phyloP scores from a whole-genome alignment of 2,797 vertebrate species.

The Tokudaia muenninki region DNA sequence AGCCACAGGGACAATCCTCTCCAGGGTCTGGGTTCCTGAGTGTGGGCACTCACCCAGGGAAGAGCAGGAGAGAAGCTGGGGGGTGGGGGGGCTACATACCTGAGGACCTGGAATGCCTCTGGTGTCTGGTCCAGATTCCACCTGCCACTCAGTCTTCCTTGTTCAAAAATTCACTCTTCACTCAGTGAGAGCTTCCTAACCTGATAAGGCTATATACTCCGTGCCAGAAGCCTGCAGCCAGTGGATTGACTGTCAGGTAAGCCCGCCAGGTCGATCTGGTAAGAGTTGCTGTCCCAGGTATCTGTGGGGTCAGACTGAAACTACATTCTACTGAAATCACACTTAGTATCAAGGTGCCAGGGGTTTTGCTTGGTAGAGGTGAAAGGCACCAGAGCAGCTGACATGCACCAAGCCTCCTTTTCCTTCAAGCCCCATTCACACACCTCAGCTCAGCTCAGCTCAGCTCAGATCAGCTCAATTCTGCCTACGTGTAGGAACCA shows the following conservation, averaged over 20 bases:
- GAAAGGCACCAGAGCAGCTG: background rate
- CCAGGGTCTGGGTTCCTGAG: background rate
- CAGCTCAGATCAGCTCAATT: background rate
- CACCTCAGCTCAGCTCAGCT: background rate
- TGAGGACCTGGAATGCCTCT: background rate
- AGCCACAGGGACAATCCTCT: background rate
- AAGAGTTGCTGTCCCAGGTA: background rate
- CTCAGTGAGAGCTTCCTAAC: background rate
- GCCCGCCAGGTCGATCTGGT: background rate
- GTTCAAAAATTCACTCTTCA: background rate
- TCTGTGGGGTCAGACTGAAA: background rate
- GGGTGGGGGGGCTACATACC: background rate
- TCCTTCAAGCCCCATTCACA: background rate
- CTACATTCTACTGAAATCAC: background rate
- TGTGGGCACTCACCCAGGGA: background rate
- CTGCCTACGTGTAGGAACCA: background rate
- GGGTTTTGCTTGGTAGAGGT: background rate
- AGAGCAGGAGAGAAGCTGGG: background rate
- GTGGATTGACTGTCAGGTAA: background rate
- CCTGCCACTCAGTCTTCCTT: background rate
- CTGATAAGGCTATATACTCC: background rate
- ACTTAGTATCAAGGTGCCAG: background rate
- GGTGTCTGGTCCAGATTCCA: background rate
- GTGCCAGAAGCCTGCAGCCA: background rate
- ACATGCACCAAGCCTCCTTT: background rate